Evolutionary conservation across 2,888 invertebrate genomes (phyloP).

Genomic region (Dynastes grantii): DNA sequence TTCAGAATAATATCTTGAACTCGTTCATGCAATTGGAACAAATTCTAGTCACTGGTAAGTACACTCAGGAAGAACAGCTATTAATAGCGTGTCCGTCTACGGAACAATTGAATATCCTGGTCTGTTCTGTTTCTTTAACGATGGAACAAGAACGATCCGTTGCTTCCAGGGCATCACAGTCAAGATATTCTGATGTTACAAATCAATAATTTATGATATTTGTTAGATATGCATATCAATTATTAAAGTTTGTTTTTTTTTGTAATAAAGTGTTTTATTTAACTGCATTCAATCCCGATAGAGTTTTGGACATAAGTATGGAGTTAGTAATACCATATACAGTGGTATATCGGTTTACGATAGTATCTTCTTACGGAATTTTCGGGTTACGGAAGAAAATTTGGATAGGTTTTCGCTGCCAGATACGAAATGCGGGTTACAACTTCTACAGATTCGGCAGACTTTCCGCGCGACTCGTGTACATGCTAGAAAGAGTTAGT

Average conservation of each 20-base stretch:
- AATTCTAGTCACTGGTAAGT: slow-evolving; percentile 81
- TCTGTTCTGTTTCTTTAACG: slow-evolving; percentile 85
- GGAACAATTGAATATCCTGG: slow-evolving; percentile 92
- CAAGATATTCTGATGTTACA: slow-evolving; percentile 41
- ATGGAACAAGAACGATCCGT: slow-evolving; percentile 63
- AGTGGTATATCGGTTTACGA: too few species aligned
- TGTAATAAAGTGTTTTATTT: slow-evolving; percentile 19
- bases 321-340: background rate
- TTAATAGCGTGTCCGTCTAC: slow-evolving; percentile 93
- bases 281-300: background rate
- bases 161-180: slow-evolving; percentile 44
- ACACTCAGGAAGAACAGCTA: slow-evolving; percentile 85
- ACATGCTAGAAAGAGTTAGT: too few species aligned
- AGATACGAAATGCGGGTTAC: too few species aligned
- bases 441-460: too few species aligned
- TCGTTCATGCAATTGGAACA: slow-evolving; percentile 90
- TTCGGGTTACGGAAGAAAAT: too few species aligned
- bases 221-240: background rate
- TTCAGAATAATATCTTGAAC: slow-evolving; percentile 89
- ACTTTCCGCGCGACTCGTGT: too few species aligned
- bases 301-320: background rate
- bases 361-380: too few species aligned
- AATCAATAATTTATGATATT: slow-evolving; percentile 28
- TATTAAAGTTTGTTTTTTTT: slow-evolving; percentile 1
- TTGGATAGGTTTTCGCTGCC: too few species aligned